Base-by-base conservation (phyloP, 2,888 invertebrate species). In the Patella depressa region DNA sequence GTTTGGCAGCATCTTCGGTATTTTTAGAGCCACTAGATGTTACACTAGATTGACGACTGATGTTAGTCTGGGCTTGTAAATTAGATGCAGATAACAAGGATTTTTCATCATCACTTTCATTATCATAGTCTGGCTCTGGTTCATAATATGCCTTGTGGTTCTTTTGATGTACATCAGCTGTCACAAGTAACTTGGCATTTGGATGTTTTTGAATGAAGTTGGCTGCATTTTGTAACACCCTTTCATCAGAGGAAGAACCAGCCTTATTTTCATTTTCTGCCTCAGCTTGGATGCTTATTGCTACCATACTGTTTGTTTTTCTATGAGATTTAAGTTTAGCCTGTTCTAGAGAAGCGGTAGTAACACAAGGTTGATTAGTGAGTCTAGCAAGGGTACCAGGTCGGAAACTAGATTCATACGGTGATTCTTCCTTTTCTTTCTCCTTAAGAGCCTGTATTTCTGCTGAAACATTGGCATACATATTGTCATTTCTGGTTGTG, bases 301-400 rank as follows among this genome's bases (percentile, higher is more conserved):
- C 79, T 19, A 82, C 83, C 19, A 76, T 74, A 80, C 85, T 84
- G 19, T 81, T 74, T 72, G 76, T 83, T 72, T 82, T 82, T 29
- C 82, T 78, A 70, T 84, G 83, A 74, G 81, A 74, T 74, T 82
- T 81, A 9, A 83, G 80, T 65, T 81, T 84, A 14, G 81, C 79
- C 72, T 85, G 83, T 57, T 83, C 80, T n/a, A 79, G 72, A 14
- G 74, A 74, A 45, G 70, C 74, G 19, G 79, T 80, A 65, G 75
- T 77, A 65, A 82, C 96, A 88, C 95, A 95, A 19, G 97, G 97
- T 77, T 96, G 96, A 54, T 97, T 97, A 92, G 97, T 97, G 80
- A 98, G 93, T 91, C 96, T 96, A 75, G 96, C 96, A 92, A 94
- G 95, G 82, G 95, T 95, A 79, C 95, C 94, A 12, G 98, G 98